phyloP scores from a whole-genome alignment of 2,888 invertebrate species.

The Xestia sexstrigata region DNA sequence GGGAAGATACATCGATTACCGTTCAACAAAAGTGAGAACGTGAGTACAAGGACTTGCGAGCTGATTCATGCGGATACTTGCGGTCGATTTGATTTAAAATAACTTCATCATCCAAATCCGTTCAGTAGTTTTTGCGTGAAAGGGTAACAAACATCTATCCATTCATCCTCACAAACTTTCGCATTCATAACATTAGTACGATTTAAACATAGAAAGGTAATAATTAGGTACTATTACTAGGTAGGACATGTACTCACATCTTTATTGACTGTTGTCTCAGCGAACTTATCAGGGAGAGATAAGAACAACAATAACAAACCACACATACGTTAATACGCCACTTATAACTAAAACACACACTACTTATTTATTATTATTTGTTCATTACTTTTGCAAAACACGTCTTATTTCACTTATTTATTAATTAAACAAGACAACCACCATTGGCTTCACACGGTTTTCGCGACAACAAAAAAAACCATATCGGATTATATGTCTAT shows the following conservation, averaged over 20 bases:
- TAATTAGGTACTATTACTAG: neutral
- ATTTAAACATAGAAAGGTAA: neutral
- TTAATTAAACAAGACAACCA: neutral
- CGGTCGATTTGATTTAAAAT: too few species aligned
- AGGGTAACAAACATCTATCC: too few species aligned
- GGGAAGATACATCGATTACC: too few species aligned
- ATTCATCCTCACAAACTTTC: too few species aligned
- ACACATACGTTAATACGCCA: neutral
- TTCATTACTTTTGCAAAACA: neutral
- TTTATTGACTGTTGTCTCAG: neutral
- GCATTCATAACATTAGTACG: too few species aligned
- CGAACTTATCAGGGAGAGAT: slow-evolving; percentile 22
- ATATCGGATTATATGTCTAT: neutral
- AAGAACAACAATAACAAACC: slow-evolving; percentile 9
- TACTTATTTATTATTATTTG: neutral
- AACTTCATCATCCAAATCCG: too few species aligned
- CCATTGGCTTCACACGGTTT: too few species aligned
- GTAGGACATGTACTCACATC: slow-evolving; percentile 18
- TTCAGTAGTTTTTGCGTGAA: too few species aligned
- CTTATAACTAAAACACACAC: neutral
- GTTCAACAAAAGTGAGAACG: too few species aligned
- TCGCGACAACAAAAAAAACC: neutral
- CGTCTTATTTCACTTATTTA: neutral
- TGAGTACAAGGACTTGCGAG: too few species aligned
- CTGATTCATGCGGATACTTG: too few species aligned